Evolutionary conservation across 2,888 invertebrate genomes (phyloP), one percentile per base, ranked within the genome.

Genomic region (Crematogaster levior): DNA sequence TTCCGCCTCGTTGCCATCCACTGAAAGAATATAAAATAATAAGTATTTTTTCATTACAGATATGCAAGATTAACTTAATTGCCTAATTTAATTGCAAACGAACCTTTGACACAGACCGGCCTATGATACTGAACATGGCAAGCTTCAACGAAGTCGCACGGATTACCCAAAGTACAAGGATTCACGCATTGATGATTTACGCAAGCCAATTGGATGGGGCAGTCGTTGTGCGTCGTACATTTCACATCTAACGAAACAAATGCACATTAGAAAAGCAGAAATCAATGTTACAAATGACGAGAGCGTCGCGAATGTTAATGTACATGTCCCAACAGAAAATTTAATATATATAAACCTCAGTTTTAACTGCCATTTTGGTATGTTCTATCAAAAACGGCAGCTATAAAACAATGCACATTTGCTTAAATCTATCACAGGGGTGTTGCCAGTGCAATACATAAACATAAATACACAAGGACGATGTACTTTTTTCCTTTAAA

Each of bases 71-170:
- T n/a, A n/a, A n/a, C n/a, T n/a, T n/a, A n/a, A n/a, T n/a, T 21
- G 34, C 6, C 30, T 21, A 21, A 66, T 72, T 30, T 40, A 70
- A 66, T 24, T 18, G 18, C 48, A 56, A 66, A 82, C 89, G 91
- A 95, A 97, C 98, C 97, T 95, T 97, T 97, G 56, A 97, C 96
- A 93, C 98, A 98, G 84, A 97, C 97, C 10, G 98, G 97, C 93
- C 97, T 97, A 94, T 98, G 98, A 91, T 97, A 95, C 91, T 97
- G 96, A 63, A 98, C 97, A 90, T 97, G 97, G 93, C 98, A 98
- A 89, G 97, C 97, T 91, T 98, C 97, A 72, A 96, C 96, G 60
- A 95, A 94, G 37, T 96, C 95, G 93, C 98, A 98, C 2, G 97
- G 98, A 86, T 97, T 97, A 34, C 95, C 96, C 93, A 95, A 95